Percentiles rank a stretch among this genome's conserved stretches.
Evolutionary conservation across 2,797 vertebrate species (phyloP).

Genomic region (Pipistrellus nathusii): DNA sequence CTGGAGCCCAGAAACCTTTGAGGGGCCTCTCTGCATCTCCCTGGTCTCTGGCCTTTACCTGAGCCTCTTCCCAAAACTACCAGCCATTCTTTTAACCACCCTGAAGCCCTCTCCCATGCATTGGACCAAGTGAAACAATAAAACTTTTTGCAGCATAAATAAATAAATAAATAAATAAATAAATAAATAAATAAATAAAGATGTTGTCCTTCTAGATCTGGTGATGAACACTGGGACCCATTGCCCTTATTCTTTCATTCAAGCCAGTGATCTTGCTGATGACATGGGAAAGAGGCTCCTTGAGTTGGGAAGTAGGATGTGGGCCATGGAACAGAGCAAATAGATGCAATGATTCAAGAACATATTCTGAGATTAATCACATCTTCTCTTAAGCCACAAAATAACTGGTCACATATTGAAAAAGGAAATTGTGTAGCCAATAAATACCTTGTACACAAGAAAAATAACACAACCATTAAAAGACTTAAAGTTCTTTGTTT

Average conservation of each 20-base stretch:
- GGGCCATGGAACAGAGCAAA: background rate
- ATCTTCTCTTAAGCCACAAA: background rate
- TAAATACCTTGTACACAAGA: slow-evolving; percentile 43
- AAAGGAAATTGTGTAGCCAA: background rate
- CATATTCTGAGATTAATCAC: background rate
- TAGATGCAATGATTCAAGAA: background rate
- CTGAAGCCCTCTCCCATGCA: too few relatives aligned
- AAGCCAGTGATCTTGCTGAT: background rate
- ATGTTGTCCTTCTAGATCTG: background rate
- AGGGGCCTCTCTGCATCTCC: too few relatives aligned
- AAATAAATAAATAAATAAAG: too few relatives aligned
- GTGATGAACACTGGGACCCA: background rate
- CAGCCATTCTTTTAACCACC: too few relatives aligned
- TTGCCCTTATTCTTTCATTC: background rate
- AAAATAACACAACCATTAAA: slow-evolving; percentile 63
- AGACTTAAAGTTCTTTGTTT: slow-evolving; percentile 61
- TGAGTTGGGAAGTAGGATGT: background rate
- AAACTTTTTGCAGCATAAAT: too few relatives aligned
- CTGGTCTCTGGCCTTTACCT: too few relatives aligned
- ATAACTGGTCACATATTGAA: background rate
- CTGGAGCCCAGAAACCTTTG: too few relatives aligned
- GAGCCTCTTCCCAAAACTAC: too few relatives aligned
- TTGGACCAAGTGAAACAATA: too few relatives aligned
- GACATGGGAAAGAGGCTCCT: background rate
- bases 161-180: too few relatives aligned